phyloP scores from a whole-genome alignment of 2,888 invertebrate species.

The Lordiphosa andalusiaca region DNA sequence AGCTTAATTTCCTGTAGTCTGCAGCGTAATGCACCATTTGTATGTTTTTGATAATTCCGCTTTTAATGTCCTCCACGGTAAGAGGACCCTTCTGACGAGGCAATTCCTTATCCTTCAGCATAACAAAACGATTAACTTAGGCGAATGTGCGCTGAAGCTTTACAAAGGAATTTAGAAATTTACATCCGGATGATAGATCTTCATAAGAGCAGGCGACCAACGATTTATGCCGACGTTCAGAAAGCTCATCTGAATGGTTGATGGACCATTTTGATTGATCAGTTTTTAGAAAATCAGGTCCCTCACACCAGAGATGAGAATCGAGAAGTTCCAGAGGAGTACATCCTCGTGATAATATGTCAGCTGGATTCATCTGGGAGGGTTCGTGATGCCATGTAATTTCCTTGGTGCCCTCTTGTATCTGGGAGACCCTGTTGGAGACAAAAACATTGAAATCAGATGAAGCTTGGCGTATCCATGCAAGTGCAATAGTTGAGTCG shows the following conservation, averaged over 20 bases:
- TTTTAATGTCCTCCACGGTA: no score
- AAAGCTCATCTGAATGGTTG: neutral
- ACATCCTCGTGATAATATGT: neutral
- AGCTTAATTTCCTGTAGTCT: no score
- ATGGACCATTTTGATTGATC: no score
- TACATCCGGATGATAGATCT: neutral
- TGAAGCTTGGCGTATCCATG: neutral
- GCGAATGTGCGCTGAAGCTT: neutral
- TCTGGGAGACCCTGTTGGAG: no score
- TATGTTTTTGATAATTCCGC: no score
- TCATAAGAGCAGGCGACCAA: neutral
- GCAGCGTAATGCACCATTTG: no score
- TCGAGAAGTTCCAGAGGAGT: neutral
- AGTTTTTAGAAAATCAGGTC: neutral
- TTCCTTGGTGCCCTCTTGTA: neutral
- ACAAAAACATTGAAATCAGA: conserved; percentile 1
- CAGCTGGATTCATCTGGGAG: neutral
- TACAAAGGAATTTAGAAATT: neutral
- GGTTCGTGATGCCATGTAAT: neutral
- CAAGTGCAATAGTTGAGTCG: neutral
- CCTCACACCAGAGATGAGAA: neutral
- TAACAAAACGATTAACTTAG: neutral
- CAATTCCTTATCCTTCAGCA: no score
- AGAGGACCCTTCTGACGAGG: no score
- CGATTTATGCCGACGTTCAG: neutral